Evolutionary conservation across 1,140 invertebrate genomes (phyloP), one percentile per base, ranked within the genome.

Genomic region (Monochamus saltuarius): DNA sequence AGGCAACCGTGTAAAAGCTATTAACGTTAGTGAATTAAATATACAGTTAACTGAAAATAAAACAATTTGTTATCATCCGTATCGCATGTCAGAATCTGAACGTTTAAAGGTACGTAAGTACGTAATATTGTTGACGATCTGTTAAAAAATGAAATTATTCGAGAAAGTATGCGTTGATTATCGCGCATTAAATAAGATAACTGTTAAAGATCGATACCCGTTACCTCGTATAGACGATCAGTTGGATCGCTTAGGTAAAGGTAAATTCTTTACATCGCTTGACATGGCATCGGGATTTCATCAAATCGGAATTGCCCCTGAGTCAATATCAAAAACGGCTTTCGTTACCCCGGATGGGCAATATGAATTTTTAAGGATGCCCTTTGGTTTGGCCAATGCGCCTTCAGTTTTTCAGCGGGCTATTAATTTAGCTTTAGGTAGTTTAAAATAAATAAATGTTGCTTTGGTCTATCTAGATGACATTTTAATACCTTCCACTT

Each of bases 151-250:
- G 47, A 36, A 11, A 62, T 62, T 14, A 67, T 79, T 0, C 13
- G 54, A 34, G 56, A 67, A n/a, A 69, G 64, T 14, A 37, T 75
- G 76, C 42, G 64, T 76, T 1, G 77, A 79, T 45, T 77, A 64
- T 54, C 47, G 75, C 4, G 65, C 56, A 52, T 39, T 52, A n/a
- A 52, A 52, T 35, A 39, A 36, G 13, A 52, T n/a, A n/a, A 34
- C 68, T 8, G 19, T 66, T 0, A 42, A 65, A 17, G 69, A 74
- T 17, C 42, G 60, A 19, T 75, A 58, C 47, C 71, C 66, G 9
- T 36, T 72, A 0, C n/a, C n/a, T n/a, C n/a, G n/a, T n/a, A n/a
- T n/a, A n/a, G n/a, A n/a, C n/a, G n/a, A n/a, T n/a, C n/a, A 64
- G 39, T 38, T 77, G 2, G 68, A 72, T 38, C 34, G 53, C 9